Evolutionary conservation across 1,140 invertebrate species (phyloP), one percentile per base, ranked within the genome.

Genomic region (Trichoplusia ni): DNA sequence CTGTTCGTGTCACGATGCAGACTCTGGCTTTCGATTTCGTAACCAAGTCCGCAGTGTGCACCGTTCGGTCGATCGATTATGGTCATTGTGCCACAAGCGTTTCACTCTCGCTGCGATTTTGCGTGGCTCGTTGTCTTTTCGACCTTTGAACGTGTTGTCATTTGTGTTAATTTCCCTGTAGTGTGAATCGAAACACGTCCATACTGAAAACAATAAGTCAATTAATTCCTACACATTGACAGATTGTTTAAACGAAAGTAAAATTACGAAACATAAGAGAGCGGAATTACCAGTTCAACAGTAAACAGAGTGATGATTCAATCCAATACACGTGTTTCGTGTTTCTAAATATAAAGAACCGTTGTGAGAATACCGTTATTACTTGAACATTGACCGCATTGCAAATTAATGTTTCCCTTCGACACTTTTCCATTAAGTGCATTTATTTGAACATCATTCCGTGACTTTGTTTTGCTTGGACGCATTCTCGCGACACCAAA

Each of bases 321-420:
- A 80, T 82, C 60, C 69, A 63, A 69, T 75, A 78, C 80, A 82
- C 81, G 77, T 86, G 82, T 81, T 85, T 59, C 58, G 51, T 75
- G 77, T 75, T 72, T 82, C 81, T 86, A 84, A 86, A 89, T 82
- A 81, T 84, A 85, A 86, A 86, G 77, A 75, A 82, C 81, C 82
- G 82, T 86, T 86, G 77, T 83, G 56, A 67, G 73, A 77, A 84
- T 86, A 81, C 81, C 76, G 82, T 82, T 79, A 67, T 74, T 71
- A 71, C 47, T 71, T 80, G 77, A 80, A 75, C 77, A 73, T 84
- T 79, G 80, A 82, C 82, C 79, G 80, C 79, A 72, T 77, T 79
- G 74, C 75, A 64, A 79, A 83, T 84, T 79, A 75, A 81, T 72
- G 74, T 81, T 84, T 77, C 75, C 73, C 72, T 77, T 73, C 42